A percentile compares a stretch with the other conserved stretches of the same genome.
Conservation (phyloP, 2,113 vertebrate species). For the Bujurquina vittata region DNA sequence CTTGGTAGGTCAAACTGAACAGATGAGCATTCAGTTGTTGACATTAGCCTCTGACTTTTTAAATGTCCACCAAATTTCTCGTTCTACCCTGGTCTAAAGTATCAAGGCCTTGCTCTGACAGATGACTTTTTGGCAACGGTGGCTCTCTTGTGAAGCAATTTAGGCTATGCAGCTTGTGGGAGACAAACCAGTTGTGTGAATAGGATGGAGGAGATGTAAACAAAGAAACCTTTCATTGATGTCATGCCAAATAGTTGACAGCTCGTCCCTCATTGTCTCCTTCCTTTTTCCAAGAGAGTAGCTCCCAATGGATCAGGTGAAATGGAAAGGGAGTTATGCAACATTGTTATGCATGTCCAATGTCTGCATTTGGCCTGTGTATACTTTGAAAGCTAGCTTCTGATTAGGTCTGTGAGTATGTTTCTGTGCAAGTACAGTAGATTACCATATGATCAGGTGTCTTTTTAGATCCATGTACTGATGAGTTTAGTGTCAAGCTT, state of each 20-base stretch:
- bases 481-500: constrained; percentile 4
- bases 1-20: not conserved
- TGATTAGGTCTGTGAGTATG: not conserved
- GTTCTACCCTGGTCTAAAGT: not conserved
- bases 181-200: constrained; percentile 45
- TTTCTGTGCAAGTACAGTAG: not conserved
- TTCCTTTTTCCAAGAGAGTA: constrained; percentile 56
- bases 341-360: constrained; percentile 10
- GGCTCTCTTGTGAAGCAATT: not conserved
- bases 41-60: not conserved
- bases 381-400: constrained; percentile 16
- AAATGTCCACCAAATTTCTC: not conserved
- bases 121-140: constrained; percentile 12
- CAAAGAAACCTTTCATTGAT: constrained; percentile 24
- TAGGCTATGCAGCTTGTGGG: not conserved
- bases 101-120: constrained; percentile 40
- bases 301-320: constrained; percentile 49
- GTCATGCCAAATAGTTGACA: constrained; percentile 22
- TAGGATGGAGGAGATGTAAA: constrained; percentile 31
- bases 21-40: constrained; percentile 4
- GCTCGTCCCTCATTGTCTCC: constrained; percentile 37
- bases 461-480: not conserved
- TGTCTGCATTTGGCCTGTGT: constrained; percentile 33
- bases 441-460: constrained; percentile 16
- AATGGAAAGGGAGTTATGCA: constrained; percentile 34